Base-by-base conservation (phyloP, 2,888 invertebrate genomes). In the Stenotaenia linearis region DNA sequence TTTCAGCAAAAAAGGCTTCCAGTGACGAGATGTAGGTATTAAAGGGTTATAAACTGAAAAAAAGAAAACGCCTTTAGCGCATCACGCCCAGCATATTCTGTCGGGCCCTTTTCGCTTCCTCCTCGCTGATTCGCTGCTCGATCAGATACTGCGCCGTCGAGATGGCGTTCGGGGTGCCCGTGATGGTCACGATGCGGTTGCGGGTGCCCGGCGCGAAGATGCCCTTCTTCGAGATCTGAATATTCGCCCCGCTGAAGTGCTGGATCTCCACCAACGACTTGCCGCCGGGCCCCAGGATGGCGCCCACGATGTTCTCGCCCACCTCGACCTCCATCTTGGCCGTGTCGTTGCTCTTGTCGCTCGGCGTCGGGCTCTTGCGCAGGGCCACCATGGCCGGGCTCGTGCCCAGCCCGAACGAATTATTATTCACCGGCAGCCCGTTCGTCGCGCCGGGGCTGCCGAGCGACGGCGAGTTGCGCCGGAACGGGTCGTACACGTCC, bases 181-280 rank as follows among this genome's bases (percentile, higher is more conserved):
- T 92, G 89, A 97, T 96, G 88, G 97, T 96, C 84, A 97, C 97
- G 88, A 97, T 95, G 86, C 97, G 93, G 90, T 97, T 97, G 88
- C 96, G 92, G 84, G 97, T 97, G 88, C 97, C 97, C 83, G 97
- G 97, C 85, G 96, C 95, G 90, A 95, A 97, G 86, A 94, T 95
- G 87, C 97, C 97, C 90, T 97, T 97, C 91, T 97, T 97, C 84
- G 96, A 96, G 89, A 98, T 97, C 90, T 97, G 97, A 88, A 98
- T 96, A 90, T 94, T 96, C 88, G 97, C 96, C 88, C 97, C 96
- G 86, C 96, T 96, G 89, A 93, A 91, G 89, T 96, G 95, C 90
- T 97, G 97, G 88, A 98, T 95, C 90, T 98, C 97, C 85, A 96
- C 94, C 87, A 98, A 91, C 88, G 96, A 94, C 88, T 96, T 93